These are phyloP conservation scores for Boloria selene DNA, from an alignment of 2,888 invertebrate species.

Conservation along the genomic window DNA sequence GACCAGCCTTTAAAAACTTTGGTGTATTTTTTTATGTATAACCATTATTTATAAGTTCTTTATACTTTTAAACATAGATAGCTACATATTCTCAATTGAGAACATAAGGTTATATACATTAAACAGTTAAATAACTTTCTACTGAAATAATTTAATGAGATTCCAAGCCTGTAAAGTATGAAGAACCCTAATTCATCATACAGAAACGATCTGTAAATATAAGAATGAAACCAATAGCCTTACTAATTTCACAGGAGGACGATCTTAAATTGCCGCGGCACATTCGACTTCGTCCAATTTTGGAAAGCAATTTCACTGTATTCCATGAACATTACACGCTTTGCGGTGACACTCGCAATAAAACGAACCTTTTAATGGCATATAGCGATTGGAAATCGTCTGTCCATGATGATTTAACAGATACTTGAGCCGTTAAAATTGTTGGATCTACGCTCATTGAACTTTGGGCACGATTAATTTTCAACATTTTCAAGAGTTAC, in stretches of 20 bases:
- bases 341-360: constrained; percentile 46
- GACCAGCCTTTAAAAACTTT: too few species aligned
- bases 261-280: constrained; percentile 37
- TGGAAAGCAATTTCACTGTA: constrained; percentile 49
- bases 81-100: too few species aligned
- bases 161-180: neutral
- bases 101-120: too few species aligned
- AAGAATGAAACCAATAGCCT: constrained; percentile 18
- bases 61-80: too few species aligned
- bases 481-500: constrained; percentile 15
- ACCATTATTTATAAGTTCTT: too few species aligned
- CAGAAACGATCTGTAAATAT: constrained; percentile 10
- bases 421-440: constrained; percentile 47
- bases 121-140: too few species aligned
- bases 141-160: neutral
- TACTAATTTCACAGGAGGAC: constrained; percentile 36
- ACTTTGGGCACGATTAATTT: constrained; percentile 32
- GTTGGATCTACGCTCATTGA: constrained; percentile 28
- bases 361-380: constrained; percentile 50
- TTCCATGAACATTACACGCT: constrained; percentile 47
- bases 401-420: constrained; percentile 50
- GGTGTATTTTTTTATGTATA: too few species aligned
- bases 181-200: constrained; percentile 2
- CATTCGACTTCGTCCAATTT: constrained; percentile 42
- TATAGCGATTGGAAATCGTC: constrained; percentile 52